These are phyloP conservation scores for Bombus breviceps DNA, from an alignment of 1,140 invertebrate genomes.

Conservation along the genomic window DNA sequence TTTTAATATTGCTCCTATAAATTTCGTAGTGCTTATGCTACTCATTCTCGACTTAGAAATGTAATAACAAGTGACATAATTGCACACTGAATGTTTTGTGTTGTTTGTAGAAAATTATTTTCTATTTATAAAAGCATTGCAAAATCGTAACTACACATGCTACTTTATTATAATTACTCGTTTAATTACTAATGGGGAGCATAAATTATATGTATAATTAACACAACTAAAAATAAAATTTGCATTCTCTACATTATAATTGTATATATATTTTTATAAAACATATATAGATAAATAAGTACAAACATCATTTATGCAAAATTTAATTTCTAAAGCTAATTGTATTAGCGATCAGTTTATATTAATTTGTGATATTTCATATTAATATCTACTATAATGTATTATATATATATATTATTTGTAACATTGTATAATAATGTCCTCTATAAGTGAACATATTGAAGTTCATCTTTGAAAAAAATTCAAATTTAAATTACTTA, in stretches of 20 bases:
- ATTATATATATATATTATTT: not conserved
- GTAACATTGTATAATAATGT: not conserved
- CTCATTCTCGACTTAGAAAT: not conserved
- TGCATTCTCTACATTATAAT: not conserved
- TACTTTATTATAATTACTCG: not conserved
- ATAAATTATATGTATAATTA: not conserved
- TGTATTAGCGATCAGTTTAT: not conserved
- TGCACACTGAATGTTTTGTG: not conserved
- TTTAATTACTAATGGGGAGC: not conserved
- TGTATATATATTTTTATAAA: not conserved
- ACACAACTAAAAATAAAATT: not conserved
- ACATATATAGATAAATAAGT: not conserved
- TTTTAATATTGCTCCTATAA: not conserved
- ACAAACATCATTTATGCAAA: not conserved
- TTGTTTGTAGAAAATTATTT: not conserved
- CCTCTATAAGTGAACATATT: not conserved
- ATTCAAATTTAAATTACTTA: conserved; percentile 40
- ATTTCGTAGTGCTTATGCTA: not conserved
- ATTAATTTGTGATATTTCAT: not conserved
- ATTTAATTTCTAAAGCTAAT: not conserved
- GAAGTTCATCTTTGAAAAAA: not conserved
- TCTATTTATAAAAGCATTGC: not conserved
- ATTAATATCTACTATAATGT: not conserved
- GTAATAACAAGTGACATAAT: not conserved
- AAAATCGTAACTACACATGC: not conserved